A percentile compares a stretch with the other conserved stretches of the same genome.
phyloP scores from a whole-genome alignment of 92 coral and sea anemone species.

The Paragorgia papillata region DNA sequence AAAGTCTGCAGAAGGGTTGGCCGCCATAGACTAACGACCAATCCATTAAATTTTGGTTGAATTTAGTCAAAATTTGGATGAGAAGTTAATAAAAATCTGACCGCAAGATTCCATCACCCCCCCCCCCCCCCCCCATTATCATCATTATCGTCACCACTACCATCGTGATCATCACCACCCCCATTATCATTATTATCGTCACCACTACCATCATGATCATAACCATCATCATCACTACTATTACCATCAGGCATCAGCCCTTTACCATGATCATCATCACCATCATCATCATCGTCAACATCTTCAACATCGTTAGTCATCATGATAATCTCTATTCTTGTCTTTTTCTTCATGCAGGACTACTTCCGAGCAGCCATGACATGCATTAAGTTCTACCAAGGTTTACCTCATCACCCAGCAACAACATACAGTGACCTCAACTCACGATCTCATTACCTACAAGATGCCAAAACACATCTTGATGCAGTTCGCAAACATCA shows the following conservation, averaged over 20 bases:
- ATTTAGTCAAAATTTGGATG: too few species aligned
- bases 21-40: too few species aligned
- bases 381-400: slow-evolving; percentile 91
- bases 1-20: too few species aligned
- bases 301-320: not conserved
- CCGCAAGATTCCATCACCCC: too few species aligned
- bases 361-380: slow-evolving; percentile 98
- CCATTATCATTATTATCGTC: not conserved
- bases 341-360: slow-evolving; percentile 57
- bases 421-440: slow-evolving; percentile 77
- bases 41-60: too few species aligned
- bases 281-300: not conserved
- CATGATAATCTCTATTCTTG: not conserved
- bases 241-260: too few species aligned
- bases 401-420: slow-evolving; percentile 72
- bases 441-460: slow-evolving; percentile 77
- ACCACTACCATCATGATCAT: not conserved
- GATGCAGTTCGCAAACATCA: slow-evolving; percentile 86
- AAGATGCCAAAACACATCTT: slow-evolving; percentile 80
- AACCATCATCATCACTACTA: too few species aligned
- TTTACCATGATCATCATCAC: not conserved
- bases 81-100: too few species aligned
- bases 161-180: not conserved
- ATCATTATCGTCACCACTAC: too few species aligned
- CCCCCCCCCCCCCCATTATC: too few species aligned